Evolutionary conservation across 2,797 vertebrate genomes (phyloP).

Genomic region (Esox masquinongy): DNA sequence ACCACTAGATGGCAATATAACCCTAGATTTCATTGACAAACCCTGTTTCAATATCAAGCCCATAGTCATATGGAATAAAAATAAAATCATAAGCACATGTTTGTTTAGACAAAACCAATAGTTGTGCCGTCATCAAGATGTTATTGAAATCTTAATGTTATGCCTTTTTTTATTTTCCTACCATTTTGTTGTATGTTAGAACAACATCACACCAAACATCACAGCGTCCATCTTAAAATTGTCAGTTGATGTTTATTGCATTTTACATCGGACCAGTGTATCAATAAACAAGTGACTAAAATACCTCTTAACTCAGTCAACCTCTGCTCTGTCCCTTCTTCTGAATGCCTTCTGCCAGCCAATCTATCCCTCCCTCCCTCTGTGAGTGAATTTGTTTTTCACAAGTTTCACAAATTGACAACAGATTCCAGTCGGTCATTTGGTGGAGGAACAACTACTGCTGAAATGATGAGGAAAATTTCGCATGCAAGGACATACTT

Average conservation of each 20-base stretch:
- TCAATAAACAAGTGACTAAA: neutral
- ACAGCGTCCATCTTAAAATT: neutral
- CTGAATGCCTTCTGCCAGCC: neutral
- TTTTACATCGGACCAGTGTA: neutral
- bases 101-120: neutral
- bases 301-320: neutral
- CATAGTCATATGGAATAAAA: neutral
- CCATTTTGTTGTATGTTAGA: neutral
- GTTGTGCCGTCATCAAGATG: neutral
- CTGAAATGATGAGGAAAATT: too few relatives aligned
- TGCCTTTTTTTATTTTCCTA: neutral
- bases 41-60: neutral
- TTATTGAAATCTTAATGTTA: neutral
- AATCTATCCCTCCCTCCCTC: neutral
- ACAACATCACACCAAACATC: neutral
- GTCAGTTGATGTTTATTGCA: neutral
- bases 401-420: too few relatives aligned
- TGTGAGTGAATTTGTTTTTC: too few relatives aligned
- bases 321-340: neutral
- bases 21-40: neutral
- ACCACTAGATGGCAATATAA: slow-evolving; percentile 11
- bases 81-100: neutral
- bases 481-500: too few relatives aligned
- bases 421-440: too few relatives aligned
- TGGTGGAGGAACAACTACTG: too few relatives aligned